phyloP scores from a whole-genome alignment of 2,113 vertebrate species.

The Shinisaurus crocodilurus region DNA sequence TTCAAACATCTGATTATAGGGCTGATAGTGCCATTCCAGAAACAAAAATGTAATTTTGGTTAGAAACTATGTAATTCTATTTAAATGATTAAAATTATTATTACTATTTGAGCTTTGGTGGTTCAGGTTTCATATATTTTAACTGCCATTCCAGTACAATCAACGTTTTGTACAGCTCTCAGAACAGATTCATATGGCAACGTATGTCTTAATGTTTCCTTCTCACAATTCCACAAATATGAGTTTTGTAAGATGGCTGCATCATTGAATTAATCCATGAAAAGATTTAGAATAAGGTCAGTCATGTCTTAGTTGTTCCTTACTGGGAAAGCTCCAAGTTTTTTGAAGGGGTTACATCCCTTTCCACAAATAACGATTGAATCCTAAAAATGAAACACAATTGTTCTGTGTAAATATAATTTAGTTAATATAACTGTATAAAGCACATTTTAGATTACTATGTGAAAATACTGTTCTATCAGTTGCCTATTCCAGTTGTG shows the following conservation, averaged over 20 bases:
- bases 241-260: neutral
- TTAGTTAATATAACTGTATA: neutral
- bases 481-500: neutral
- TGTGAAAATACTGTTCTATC: neutral
- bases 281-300: neutral
- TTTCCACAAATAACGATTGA: conserved; percentile 22
- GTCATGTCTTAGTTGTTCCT: neutral
- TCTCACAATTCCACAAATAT: neutral
- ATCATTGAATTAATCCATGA: neutral
- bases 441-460: neutral
- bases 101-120: neutral
- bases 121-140: conserved; percentile 12
- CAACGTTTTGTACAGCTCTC: neutral
- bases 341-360: neutral
- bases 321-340: neutral
- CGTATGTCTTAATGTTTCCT: neutral
- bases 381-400: conserved; percentile 15
- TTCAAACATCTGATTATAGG: neutral
- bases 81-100: neutral
- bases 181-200: neutral
- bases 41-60: neutral
- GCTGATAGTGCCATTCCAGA: neutral
- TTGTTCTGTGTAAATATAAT: neutral
- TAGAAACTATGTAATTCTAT: neutral
- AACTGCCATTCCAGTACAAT: neutral